These are phyloP conservation scores for Aegithalos caudatus DNA, from an alignment of 2,113 vertebrate species.

Conservation along the genomic window DNA sequence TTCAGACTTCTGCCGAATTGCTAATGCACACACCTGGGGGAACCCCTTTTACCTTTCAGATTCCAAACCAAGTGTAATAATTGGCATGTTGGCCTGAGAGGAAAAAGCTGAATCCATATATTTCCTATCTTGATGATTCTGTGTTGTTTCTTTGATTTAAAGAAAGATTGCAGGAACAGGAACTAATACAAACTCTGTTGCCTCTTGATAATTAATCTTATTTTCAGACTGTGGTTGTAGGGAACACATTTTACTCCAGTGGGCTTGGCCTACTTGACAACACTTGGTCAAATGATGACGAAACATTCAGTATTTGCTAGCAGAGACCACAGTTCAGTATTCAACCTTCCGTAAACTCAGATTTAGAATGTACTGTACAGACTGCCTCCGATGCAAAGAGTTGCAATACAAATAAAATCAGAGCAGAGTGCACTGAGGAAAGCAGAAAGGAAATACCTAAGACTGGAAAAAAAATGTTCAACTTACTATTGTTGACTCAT, in stretches of 20 bases:
- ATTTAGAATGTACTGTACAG: background rate
- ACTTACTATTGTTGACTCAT: slow-evolving; percentile 57
- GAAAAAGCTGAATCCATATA: background rate
- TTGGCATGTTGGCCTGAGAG: background rate
- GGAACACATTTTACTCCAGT: background rate
- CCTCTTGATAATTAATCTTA: background rate
- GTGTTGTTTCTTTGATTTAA: background rate
- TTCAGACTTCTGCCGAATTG: background rate
- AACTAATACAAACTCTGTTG: background rate
- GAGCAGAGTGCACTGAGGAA: background rate
- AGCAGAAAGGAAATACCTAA: slow-evolving; percentile 41
- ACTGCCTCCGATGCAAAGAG: background rate
- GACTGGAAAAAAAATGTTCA: background rate
- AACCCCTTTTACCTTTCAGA: background rate
- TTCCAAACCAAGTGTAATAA: background rate
- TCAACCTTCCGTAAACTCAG: background rate
- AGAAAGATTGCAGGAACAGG: background rate
- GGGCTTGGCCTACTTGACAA: background rate
- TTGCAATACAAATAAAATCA: background rate
- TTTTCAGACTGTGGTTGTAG: background rate
- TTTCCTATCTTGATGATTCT: background rate
- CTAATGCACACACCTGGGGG: background rate
- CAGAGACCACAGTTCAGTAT: background rate
- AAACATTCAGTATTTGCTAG: fast-evolving
- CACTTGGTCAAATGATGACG: background rate